Base-by-base conservation (phyloP, 1,140 invertebrate genomes). In the Neodiprion virginianus region DNA sequence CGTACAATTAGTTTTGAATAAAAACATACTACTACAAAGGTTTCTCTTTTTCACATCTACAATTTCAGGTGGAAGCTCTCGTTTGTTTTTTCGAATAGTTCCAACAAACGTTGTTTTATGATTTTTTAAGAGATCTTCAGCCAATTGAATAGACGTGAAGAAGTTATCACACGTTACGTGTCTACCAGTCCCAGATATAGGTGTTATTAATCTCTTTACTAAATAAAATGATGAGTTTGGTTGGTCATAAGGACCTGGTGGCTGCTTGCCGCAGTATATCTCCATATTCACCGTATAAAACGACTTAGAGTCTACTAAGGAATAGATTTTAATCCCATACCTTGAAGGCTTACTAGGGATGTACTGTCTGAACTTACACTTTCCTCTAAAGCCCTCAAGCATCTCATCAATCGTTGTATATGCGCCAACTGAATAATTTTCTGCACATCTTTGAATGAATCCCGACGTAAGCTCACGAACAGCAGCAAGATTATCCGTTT, bases 111-210 rank as follows among this genome's bases (percentile, higher is more conserved):
- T 17, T 17, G 17, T 17, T 17, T 17, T 17, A 17, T 17, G 17
- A 17, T 17, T 17, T 17, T 17, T 17, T 17, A 17, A 17, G 17
- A 17, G 17, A 17, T 17, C 78, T 49, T 83, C 75, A 8, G 73
- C 76, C 53, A 88, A 73, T 40, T 81, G 78, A 53, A 87, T 78
- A 67, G 79, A 80, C 69, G 80, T 82, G 76, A 81, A 88, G 81
- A 81, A 88, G 76, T 85, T 88, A 77, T 88, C 85, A 48, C 84
- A 77, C 9, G 85, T 88, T 23, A 88, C 67, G 75, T 88, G 87
- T 75, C 85, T 74, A 23, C 80, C 79, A 72, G 84, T 79, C 14
- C 78, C 81, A 40, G 72, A 76, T 76, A 87, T 84, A 72, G 81
- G 81, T 78, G 77, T 75, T 69, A 83, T 77, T 53, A 88, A 70